A percentile compares a stretch with the other conserved stretches of the same genome.
These are phyloP conservation scores for Mastacembelus armatus DNA, from an alignment of 2,797 vertebrate species.

Conservation along the genomic window DNA sequence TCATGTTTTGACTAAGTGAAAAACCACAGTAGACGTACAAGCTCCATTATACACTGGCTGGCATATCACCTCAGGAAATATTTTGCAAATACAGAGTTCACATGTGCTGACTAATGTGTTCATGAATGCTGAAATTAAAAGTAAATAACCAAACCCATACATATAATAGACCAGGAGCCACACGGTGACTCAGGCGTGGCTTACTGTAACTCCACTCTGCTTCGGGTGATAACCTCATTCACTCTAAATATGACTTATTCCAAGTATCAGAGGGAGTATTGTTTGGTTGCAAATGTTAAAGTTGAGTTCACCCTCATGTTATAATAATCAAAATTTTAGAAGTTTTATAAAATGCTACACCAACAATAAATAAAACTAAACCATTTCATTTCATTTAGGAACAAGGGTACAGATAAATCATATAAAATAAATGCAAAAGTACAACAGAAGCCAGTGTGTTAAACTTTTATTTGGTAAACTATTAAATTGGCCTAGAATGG, in stretches of 20 bases:
- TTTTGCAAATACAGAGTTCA: constrained; percentile 70
- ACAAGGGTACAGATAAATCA: neutral
- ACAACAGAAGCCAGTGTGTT: neutral
- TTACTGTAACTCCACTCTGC: constrained; percentile 64
- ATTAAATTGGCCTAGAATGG: too few relatives aligned
- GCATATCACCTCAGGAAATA: constrained; percentile 85
- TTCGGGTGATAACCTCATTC: constrained; percentile 57
- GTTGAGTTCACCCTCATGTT: constrained; percentile 13
- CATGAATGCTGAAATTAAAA: constrained; percentile 69
- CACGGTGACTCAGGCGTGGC: constrained; percentile 64
- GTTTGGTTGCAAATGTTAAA: constrained; percentile 27
- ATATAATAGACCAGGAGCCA: constrained; percentile 54
- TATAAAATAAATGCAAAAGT: neutral
- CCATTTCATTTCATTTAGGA: neutral
- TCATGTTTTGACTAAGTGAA: constrained; percentile 92
- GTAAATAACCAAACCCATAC: constrained; percentile 69
- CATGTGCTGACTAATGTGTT: constrained; percentile 74
- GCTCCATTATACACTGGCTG: constrained; percentile 74
- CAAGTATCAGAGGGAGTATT: constrained; percentile 40
- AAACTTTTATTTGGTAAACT: neutral
- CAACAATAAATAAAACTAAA: neutral
- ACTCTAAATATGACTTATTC: constrained; percentile 54
- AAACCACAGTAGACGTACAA: constrained; percentile 85
- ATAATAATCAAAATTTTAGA: constrained; percentile 1
- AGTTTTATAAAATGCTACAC: neutral